Conservation (phyloP, 2,888 invertebrate genomes). For the Aleiodes alternator region DNA sequence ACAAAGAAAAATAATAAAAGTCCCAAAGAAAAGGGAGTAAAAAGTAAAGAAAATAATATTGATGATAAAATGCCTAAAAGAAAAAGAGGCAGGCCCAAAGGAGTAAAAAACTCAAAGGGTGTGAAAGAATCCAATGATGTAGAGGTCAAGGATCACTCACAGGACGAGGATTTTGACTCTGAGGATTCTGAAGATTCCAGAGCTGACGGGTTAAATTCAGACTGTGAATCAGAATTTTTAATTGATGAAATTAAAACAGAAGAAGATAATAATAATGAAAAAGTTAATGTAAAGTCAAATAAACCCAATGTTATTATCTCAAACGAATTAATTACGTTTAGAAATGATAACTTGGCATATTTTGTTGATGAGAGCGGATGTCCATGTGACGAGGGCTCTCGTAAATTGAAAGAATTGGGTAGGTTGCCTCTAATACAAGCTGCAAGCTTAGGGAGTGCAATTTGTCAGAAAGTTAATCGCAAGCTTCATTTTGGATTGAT, state of each 20-base stretch:
- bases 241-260: background rate
- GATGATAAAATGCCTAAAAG: conserved; percentile 4
- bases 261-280: background rate
- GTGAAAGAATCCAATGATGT: background rate
- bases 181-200: background rate
- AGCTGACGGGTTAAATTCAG: background rate
- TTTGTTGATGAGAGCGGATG: conserved; percentile 15
- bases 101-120: background rate
- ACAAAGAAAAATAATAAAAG: too few species aligned
- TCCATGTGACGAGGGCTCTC: too few species aligned
- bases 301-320: background rate
- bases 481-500: too few species aligned
- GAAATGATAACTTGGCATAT: background rate
- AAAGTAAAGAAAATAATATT: background rate
- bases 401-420: too few species aligned
- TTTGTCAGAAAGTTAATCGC: too few species aligned
- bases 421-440: too few species aligned
- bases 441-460: too few species aligned
- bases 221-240: background rate
- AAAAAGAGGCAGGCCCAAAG: too few species aligned
- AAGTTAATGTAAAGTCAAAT: background rate
- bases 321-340: conserved; percentile 29
- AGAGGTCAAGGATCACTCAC: background rate
- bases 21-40: too few species aligned
- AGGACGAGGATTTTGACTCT: background rate